Percentiles rank a stretch among this genome's conserved stretches.
These are phyloP conservation scores for Acropora yongei DNA, from an alignment of 64 coral and sea anemone genomes.

Conservation along the genomic window DNA sequence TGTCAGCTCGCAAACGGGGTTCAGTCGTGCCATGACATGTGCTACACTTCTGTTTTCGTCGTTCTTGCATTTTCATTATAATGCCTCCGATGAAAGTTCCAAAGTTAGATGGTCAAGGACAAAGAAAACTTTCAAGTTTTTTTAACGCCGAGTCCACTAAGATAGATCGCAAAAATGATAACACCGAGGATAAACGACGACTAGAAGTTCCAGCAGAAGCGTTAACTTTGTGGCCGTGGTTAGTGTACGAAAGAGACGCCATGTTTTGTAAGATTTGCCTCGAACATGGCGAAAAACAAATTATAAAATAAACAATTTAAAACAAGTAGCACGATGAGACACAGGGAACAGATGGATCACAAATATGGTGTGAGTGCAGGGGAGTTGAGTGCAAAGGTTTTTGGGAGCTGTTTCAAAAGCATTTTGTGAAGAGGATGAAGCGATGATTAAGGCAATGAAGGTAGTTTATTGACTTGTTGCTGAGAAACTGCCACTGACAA, in stretches of 20 bases:
- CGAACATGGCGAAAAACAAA: not conserved
- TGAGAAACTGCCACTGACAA: not conserved
- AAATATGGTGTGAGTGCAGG: conserved; percentile 10
- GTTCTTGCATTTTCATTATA: not conserved
- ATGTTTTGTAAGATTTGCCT: not conserved
- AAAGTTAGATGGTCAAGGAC: not conserved
- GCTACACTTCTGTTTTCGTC: not conserved
- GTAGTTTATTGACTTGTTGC: conserved; percentile 40
- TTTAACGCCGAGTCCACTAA: not conserved
- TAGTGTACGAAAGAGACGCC: not conserved
- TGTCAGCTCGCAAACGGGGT: not conserved
- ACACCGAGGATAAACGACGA: not conserved
- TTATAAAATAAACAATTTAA: conserved; percentile 27
- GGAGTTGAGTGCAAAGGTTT: conserved; percentile 13
- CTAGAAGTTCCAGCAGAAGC: not conserved
- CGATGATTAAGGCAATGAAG: conserved; percentile 53
- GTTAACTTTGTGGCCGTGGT: conserved; percentile 5
- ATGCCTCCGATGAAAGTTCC: not conserved
- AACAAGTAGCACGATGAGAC: conserved; percentile 12
- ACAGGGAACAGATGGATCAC: conserved; percentile 35
- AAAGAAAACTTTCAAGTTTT: not conserved
- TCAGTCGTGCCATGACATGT: not conserved
- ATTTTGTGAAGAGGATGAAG: not conserved
- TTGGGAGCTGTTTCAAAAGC: conserved; percentile 17
- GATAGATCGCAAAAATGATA: not conserved